Conservation (phyloP, 23 tunicate species). For the Trididemnum nubilum region DNA sequence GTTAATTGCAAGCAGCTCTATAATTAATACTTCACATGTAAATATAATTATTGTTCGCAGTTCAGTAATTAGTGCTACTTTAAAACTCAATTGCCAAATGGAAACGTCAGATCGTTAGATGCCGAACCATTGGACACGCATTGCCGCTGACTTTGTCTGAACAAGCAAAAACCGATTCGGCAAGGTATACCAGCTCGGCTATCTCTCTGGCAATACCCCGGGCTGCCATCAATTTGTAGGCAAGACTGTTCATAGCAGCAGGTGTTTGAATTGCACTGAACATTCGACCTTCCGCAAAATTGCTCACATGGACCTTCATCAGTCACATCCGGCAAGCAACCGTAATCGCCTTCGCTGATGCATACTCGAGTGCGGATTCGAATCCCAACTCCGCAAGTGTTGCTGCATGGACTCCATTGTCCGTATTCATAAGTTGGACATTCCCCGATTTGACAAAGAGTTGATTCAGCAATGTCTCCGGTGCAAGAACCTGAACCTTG, state of each 20-base stretch:
- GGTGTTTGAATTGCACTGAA: not conserved
- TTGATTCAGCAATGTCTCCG: not conserved
- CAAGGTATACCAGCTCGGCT: no score
- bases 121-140: no score
- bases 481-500: not conserved
- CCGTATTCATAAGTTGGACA: not conserved
- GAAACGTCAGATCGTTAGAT: no score
- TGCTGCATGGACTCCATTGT: conserved; percentile 11
- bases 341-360: not conserved
- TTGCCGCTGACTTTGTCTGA: no score
- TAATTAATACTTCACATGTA: no score
- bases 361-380: not conserved
- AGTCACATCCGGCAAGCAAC: not conserved
- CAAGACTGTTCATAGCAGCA: not conserved
- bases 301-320: not conserved
- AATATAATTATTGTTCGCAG: no score
- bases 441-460: not conserved
- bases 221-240: not conserved
- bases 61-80: no score
- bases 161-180: no score
- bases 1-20: no score
- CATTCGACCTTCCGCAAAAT: not conserved
- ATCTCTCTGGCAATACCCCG: not conserved
- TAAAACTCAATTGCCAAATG: no score
- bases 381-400: conserved; percentile 13